phyloP scores from a whole-genome alignment of 2,797 vertebrate genomes.

The Pseudochirops corinnae region DNA sequence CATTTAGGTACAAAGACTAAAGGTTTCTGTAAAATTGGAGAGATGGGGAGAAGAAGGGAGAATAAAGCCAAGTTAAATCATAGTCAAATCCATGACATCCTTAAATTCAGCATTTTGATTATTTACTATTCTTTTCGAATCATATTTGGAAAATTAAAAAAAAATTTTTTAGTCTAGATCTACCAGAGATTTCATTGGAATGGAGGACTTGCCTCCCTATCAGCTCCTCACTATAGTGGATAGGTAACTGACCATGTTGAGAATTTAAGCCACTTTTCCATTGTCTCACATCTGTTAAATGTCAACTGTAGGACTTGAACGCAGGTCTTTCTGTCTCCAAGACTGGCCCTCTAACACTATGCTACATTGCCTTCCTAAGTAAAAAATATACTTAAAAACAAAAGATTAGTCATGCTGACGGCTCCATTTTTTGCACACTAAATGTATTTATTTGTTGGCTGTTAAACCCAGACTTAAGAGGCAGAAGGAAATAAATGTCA shows the following conservation, averaged over 20 bases:
- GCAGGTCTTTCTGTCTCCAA: neutral
- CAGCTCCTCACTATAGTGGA: neutral
- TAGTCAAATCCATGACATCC: neutral
- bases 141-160: neutral
- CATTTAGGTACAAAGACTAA: neutral
- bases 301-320: neutral
- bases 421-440: slow-evolving; percentile 7
- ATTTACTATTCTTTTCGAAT: slow-evolving; percentile 25
- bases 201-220: neutral
- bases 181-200: neutral
- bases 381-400: slow-evolving; percentile 22
- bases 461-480: neutral
- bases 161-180: neutral
- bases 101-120: neutral
- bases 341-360: neutral
- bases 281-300: neutral
- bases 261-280: neutral
- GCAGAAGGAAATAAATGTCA: slow-evolving; percentile 17
- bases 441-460: neutral
- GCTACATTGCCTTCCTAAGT: neutral
- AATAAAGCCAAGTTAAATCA: neutral
- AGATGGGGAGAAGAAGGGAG: neutral
- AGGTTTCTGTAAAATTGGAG: slow-evolving; percentile 21
- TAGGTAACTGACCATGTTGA: neutral
- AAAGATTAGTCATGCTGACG: neutral